phyloP scores from a whole-genome alignment of 2,888 invertebrate genomes.

The Colostygia pectinataria region DNA sequence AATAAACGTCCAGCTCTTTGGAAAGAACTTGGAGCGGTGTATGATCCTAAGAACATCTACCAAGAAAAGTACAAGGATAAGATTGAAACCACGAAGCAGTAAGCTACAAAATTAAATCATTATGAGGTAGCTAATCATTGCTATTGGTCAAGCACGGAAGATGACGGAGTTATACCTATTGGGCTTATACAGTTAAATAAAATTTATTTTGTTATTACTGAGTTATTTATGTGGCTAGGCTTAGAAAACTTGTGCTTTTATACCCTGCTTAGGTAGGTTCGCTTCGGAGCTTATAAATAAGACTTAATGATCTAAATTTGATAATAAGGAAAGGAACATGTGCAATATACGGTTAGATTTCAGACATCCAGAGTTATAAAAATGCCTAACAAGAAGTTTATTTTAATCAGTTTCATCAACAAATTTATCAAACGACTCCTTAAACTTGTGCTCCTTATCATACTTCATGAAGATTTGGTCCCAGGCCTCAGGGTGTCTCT shows the following conservation, averaged over 20 bases:
- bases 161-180: background rate
- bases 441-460: conserved; percentile 86
- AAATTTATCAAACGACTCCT: conserved; percentile 82
- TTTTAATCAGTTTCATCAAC: conserved; percentile 55
- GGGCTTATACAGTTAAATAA: conserved; percentile 4
- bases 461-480: conserved; percentile 85
- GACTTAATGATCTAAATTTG: no score
- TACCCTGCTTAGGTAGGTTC: no score
- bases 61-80: conserved; percentile 84
- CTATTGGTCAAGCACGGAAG: background rate
- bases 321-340: no score
- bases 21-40: conserved; percentile 86
- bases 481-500: conserved; percentile 86
- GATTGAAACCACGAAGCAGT: conserved; percentile 54
- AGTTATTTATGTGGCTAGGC: background rate
- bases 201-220: background rate
- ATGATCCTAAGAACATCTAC: conserved; percentile 87
- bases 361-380: no score
- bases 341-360: no score
- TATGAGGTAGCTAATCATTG: background rate
- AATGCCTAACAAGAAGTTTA: no score
- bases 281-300: no score
- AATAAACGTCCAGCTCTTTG: conserved; percentile 87
- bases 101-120: background rate
- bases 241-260: no score